Base-by-base conservation (phyloP, 1,140 invertebrate genomes). In the Sweltsa coloradensis region DNA sequence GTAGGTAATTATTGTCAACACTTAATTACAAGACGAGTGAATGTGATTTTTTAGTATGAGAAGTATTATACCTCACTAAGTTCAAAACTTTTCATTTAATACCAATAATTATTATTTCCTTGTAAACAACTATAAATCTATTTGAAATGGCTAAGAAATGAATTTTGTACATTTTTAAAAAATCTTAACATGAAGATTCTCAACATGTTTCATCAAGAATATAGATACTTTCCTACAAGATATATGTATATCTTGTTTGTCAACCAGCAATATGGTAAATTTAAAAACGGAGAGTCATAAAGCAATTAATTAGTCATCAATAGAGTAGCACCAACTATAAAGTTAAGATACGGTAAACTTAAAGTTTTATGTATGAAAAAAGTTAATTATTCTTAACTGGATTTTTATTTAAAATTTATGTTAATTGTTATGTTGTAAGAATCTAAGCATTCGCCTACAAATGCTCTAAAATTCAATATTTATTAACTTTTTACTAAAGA, bases 131-230 rank as follows among this genome's bases (percentile, higher is more conserved):
- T 16, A 45, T 36, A 43, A 21, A 31, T 41, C 26, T 34, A 36
- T 44, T 21, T 27, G 39, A 29, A 34, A 49, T 34, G 23, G 36
- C 29, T 23, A 47, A 47, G 24, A 47, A 27, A 51, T 24, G 34
- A 51, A 47, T 51, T 51, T 51, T 51, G 45, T 51, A 51, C 50
- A 51, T 51, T 51, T 51, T 51, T 51, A 51, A 45, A 51, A 51
- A 47, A 47, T 50, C 41, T 42, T 50, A 41, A 50, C 45, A 45
- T 13, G 25, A 16, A 40, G 27, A 29, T 22, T 47, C 21, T 16
- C 22, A 41, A 48, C 27, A 40, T 41, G 24, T 23, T 7, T 41
- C 26, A 41, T 13, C 22, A 40, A 26, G 34, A 23, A 37, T 41
- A 25, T 36, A 23, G 34, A 48, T 40, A n/a, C n/a, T n/a, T n/a